Evolutionary conservation across 30 jellyfish, hydroid and myxozoan species (phyloP), one percentile per base, ranked within the genome.

Genomic region (Chrysaora quinquecirrha): DNA sequence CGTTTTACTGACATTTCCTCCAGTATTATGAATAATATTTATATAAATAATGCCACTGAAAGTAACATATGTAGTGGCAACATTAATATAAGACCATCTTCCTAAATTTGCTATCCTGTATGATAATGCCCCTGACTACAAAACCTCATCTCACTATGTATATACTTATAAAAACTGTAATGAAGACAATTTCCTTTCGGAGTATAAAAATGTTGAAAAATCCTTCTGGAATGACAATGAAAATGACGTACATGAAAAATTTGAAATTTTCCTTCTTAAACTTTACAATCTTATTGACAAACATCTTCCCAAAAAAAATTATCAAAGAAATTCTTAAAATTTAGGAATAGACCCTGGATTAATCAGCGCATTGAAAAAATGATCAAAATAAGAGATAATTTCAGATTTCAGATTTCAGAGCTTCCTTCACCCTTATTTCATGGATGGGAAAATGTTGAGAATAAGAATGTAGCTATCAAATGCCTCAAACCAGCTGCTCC

Each of bases 91-190:
- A 2, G 68, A 48, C 28, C 87, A 75, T 29, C 30, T 75, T 18
- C 77, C 87, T 23, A 79, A 75, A 68, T 48, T 75, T 75, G 27
- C 79, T 49, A 75, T 52, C 46, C 12, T 75, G 18, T 1, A 49
- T 58, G 30, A 78, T 49, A 3, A 1, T 78, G 82, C 89, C 52
- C 82, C 82, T 34, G 73, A 32, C 22, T 62, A 34, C 31, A 28
- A 62, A 4, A 61, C 52, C 34, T 34, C 73, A 2, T 78, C 89
- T 9, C 33, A 62, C 30, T 62, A 21, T 63, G 82, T 68, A 22
- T 78, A 62, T 76, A 67, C 54, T 43, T 78, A 63, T 19, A 78
- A 48, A 10, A 78, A 62, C 34, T 43, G 34, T 78, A 63, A 78
- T 62, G 73, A 31, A 31, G 4, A 60, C 61, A 62, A 47, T 21